Percentiles rank a stretch among this genome's conserved stretches.
phyloP scores from a whole-genome alignment of 2,797 vertebrate genomes.

The Sebastiscus albofasciatus region DNA sequence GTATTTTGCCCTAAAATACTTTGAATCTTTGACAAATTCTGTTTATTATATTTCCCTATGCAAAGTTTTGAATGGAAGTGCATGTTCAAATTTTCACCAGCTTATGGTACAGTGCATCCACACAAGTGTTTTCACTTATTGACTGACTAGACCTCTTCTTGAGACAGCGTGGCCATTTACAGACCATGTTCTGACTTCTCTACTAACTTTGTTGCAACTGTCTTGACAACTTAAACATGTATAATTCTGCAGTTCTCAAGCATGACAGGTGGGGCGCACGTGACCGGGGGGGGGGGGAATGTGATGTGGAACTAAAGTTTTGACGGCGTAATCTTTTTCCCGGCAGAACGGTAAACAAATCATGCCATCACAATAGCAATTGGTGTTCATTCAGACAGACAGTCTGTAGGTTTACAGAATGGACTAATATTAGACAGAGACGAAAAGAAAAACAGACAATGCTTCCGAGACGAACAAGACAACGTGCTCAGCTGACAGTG shows the following conservation, averaged over 20 bases:
- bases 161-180: not conserved
- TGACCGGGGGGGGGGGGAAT: not conserved
- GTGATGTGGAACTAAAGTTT: not conserved
- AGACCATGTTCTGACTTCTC: not conserved
- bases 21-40: not conserved
- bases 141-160: not conserved
- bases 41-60: not conserved
- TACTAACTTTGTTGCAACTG: not conserved
- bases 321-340: not conserved
- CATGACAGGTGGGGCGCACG: not conserved
- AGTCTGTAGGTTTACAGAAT: not conserved
- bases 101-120: not conserved
- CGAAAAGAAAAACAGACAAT: not conserved
- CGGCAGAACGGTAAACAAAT: not conserved
- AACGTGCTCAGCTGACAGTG: not conserved
- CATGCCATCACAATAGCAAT: not conserved
- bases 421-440: not conserved
- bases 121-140: not conserved
- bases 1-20: not conserved
- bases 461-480: not conserved
- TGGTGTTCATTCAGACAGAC: not conserved
- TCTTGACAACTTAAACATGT: not conserved
- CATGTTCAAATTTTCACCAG: not conserved
- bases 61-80: not conserved
- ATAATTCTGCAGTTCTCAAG: not conserved